Evolutionary conservation across 2,113 vertebrate genomes (phyloP).

Genomic region (Varanus salvator): DNA sequence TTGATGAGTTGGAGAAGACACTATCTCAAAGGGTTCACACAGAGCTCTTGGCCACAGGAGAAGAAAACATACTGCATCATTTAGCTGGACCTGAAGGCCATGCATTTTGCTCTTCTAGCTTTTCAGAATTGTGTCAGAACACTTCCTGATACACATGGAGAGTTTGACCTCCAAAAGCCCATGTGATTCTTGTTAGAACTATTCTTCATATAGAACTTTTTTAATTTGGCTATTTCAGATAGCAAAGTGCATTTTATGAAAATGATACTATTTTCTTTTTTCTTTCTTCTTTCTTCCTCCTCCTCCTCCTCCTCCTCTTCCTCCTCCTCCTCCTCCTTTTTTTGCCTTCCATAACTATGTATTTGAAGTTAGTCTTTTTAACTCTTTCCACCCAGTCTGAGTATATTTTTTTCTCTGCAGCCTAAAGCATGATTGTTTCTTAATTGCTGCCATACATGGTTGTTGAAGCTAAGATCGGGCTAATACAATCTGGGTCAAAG

Average conservation of each 20-base stretch:
- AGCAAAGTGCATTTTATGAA: background rate
- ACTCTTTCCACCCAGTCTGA: background rate
- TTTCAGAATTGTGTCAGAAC: too few relatives aligned
- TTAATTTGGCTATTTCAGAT: background rate
- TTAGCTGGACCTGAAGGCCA: too few relatives aligned
- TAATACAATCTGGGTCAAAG: slow-evolving; percentile 26
- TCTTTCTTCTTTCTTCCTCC: too few relatives aligned
- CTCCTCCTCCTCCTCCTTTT: too few relatives aligned
- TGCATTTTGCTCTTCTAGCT: too few relatives aligned
- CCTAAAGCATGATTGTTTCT: slow-evolving; percentile 1
- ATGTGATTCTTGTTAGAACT: background rate
- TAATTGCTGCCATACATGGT: background rate
- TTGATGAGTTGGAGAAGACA: too few relatives aligned
- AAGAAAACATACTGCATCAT: too few relatives aligned
- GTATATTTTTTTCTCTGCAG: background rate
- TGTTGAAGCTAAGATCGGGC: slow-evolving; percentile 4
- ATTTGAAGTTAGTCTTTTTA: background rate
- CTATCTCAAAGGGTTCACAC: too few relatives aligned
- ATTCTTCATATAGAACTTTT: background rate
- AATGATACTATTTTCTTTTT: background rate
- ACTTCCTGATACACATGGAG: too few relatives aligned
- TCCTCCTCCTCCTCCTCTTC: too few relatives aligned
- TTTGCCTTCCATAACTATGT: background rate
- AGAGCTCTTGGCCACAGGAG: too few relatives aligned
- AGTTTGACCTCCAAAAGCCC: too few relatives aligned